These are phyloP conservation scores for Henricia sp. DNA, from an alignment of 53 echinoderm and acorn worm species.

Conservation along the genomic window DNA sequence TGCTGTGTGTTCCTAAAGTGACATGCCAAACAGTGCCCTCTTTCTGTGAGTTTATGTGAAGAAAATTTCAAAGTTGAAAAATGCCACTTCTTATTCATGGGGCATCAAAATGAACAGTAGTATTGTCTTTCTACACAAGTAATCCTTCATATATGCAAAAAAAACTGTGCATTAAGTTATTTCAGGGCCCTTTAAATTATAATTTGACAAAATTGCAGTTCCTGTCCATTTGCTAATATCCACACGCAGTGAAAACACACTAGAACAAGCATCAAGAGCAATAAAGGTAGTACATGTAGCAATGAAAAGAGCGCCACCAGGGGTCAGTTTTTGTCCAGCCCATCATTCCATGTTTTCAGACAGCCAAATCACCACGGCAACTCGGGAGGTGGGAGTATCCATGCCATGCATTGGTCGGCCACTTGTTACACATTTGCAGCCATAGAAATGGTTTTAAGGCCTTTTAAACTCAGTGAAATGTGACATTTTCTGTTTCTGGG, in stretches of 20 bases:
- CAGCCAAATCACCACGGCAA: conserved; percentile 60
- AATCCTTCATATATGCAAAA: neutral
- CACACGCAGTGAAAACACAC: conserved; percentile 1
- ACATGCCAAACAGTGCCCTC: too few species aligned
- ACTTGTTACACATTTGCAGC: conserved; percentile 10
- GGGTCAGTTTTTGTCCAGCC: conserved; percentile 47
- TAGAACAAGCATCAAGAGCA: neutral
- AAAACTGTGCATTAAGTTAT: neutral
- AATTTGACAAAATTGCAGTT: neutral
- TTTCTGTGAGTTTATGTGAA: too few species aligned
- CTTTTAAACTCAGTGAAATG: too few species aligned
- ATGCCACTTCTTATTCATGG: too few species aligned
- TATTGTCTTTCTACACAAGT: neutral
- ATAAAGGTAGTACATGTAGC: neutral
- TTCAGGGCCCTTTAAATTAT: neutral
- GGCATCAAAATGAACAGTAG: neutral
- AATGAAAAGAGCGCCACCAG: conserved; percentile 35
- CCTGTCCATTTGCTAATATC: neutral
- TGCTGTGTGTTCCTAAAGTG: too few species aligned
- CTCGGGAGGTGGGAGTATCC: conserved; percentile 14
- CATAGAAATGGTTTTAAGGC: conserved; percentile 1
- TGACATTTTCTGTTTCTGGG: too few species aligned
- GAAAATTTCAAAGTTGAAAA: too few species aligned
- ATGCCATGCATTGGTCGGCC: conserved; percentile 48
- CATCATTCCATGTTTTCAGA: conserved; percentile 37